Percentiles rank a stretch among this genome's conserved stretches.
Evolutionary conservation across 2,888 invertebrate species (phyloP).

Genomic region (Lysandra bellargus): DNA sequence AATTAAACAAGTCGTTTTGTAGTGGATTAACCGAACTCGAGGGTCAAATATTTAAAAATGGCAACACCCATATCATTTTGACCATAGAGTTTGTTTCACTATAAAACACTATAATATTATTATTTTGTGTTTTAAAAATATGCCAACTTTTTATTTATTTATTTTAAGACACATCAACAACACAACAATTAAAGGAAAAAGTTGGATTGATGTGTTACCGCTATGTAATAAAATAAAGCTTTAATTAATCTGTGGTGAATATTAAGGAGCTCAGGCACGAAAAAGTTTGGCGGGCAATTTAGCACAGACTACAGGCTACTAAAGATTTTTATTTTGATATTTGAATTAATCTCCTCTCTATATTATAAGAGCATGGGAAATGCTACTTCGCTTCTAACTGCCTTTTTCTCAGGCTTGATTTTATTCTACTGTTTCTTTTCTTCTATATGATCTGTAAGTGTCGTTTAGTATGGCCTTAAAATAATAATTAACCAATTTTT

Average conservation of each 20-base stretch:
- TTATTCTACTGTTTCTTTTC: not conserved
- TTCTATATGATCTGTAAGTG: not conserved
- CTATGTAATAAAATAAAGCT: not conserved
- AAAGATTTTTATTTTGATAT: not conserved
- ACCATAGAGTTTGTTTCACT: not conserved
- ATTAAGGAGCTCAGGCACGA: not conserved
- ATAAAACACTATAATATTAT: not conserved
- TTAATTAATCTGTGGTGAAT: not conserved
- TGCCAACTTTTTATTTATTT: not conserved
- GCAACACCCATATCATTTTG: not conserved
- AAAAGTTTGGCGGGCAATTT: not conserved
- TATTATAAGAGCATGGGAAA: not conserved
- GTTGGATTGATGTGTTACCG: not conserved
- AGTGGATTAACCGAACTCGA: not conserved
- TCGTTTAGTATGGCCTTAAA: not conserved
- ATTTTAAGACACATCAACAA: not conserved
- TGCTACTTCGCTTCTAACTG: not conserved
- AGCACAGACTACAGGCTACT: not conserved
- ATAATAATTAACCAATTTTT: not conserved
- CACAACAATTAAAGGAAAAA: not conserved
- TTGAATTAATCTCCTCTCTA: not conserved
- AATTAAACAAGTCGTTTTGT: not conserved
- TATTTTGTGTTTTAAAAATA: not conserved
- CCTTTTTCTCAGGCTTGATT: not conserved
- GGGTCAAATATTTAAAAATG: not conserved